Percentiles rank a stretch among this genome's conserved stretches.
Evolutionary conservation across 2,113 vertebrate species (phyloP).

Genomic region (Orcinus orca): DNA sequence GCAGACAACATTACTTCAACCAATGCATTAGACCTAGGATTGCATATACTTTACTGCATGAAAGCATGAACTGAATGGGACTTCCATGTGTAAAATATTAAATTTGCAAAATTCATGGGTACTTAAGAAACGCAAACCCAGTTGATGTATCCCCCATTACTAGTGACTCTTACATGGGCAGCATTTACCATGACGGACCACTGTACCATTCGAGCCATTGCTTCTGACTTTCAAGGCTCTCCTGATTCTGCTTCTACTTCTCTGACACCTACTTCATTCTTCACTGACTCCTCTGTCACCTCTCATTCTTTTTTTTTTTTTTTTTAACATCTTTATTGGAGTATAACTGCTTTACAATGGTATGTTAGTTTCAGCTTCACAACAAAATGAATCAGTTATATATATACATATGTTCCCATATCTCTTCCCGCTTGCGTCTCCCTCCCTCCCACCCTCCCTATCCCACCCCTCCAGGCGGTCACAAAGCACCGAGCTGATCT

Average conservation of each 20-base stretch:
- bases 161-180: neutral
- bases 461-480: too few relatives aligned
- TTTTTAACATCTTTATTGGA: too few relatives aligned
- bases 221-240: neutral
- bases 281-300: neutral
- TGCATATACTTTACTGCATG: neutral
- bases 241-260: neutral
- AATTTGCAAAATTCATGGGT: neutral
- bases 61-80: neutral
- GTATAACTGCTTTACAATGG: too few relatives aligned
- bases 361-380: too few relatives aligned
- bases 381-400: too few relatives aligned
- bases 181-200: neutral
- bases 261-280: neutral
- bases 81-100: neutral
- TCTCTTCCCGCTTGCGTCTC: too few relatives aligned
- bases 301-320: neutral
- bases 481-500: too few relatives aligned
- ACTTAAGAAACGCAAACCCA: neutral
- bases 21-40: neutral
- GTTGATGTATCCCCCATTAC: neutral
- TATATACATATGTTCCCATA: too few relatives aligned
- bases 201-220: fast-evolving
- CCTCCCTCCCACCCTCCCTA: too few relatives aligned
- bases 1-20: neutral